Conservation (phyloP, 2,797 vertebrate genomes). For the Sebastes hubbsi region DNA sequence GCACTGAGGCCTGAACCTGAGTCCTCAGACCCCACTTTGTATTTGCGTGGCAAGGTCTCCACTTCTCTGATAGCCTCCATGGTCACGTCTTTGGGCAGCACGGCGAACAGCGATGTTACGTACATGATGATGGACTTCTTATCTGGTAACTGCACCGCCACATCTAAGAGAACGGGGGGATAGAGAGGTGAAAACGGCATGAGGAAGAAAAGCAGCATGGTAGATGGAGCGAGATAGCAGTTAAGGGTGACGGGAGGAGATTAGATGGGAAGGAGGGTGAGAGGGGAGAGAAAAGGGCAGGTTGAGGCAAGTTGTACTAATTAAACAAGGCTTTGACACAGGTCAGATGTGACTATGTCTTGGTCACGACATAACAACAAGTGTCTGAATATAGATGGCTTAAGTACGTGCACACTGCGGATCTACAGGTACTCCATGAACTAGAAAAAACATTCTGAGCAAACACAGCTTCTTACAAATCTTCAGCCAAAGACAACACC, state of each 20-base stretch:
- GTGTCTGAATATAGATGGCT: background rate
- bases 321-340: constrained; percentile 31
- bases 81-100: constrained; percentile 95
- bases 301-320: constrained; percentile 21
- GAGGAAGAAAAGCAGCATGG: constrained; percentile 8
- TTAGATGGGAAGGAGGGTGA: background rate
- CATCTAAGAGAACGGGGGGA: constrained; percentile 78
- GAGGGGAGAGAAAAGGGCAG: background rate
- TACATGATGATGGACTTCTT: constrained; percentile 99
- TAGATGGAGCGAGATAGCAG: constrained; percentile 14
- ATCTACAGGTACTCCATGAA: constrained; percentile 10
- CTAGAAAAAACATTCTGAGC: constrained; percentile 11
- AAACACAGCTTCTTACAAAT: constrained; percentile 30
- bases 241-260: constrained; percentile 5
- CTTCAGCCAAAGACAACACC: constrained; percentile 38
- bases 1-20: constrained; percentile 66
- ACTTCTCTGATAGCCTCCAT: constrained; percentile 97
- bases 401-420: background rate
- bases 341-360: constrained; percentile 30
- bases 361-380: constrained; percentile 20
- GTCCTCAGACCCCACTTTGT: constrained; percentile 86
- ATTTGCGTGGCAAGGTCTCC: constrained; percentile 93
- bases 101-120: constrained; percentile 96
- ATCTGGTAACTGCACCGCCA: constrained; percentile 95
- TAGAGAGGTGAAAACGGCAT: constrained; percentile 14